Evolutionary conservation across 1,140 invertebrate species (phyloP), one percentile per base, ranked within the genome.

Genomic region (Saccostrea echinata): DNA sequence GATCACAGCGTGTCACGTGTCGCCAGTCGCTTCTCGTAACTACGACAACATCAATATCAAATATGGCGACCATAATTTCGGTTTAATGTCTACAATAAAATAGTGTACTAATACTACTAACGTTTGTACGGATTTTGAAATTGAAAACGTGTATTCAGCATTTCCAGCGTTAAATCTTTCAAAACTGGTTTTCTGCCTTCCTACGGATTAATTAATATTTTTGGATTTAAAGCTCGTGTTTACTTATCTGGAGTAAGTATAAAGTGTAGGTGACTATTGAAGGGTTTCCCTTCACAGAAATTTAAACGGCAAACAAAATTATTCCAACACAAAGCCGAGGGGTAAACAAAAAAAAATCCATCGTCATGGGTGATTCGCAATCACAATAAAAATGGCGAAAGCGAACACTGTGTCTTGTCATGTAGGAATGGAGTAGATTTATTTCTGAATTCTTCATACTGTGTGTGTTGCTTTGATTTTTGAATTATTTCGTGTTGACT

Each of bases 301-400:
- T 76, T 71, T 76, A 76, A 76, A 76, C 68, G 24, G 68, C 68
- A 76, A 76, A 76, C 68, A 76, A 76, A 76, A 76, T 76, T 76
- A 76, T 76, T 76, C 68, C 68, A 30, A 12, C 27, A 76, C 68
- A 76, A 76, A 76, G 68, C 68, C 68, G 68, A 76, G 27, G 0
- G 30, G 68, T 76, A 76, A 76, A 76, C 68, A 76, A 27, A 16
- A 13, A n/a, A n/a, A 30, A 30, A 16, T 33, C 43, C 16, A 83
- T 83, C 35, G 81, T 83, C 81, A 83, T 83, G 81, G 81, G 81
- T 83, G 81, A 83, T 51, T 83, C 35, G 35, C 81, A 83, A 83
- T 53, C 35, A 83, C 35, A 52, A 83, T 83, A n/a, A n/a, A 83
- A 83, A 83, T 52, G 24, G 81, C 51, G 18, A 83, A 83, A 83